Conservation (phyloP, 2,797 vertebrate species). For the Prunella strophiata region DNA sequence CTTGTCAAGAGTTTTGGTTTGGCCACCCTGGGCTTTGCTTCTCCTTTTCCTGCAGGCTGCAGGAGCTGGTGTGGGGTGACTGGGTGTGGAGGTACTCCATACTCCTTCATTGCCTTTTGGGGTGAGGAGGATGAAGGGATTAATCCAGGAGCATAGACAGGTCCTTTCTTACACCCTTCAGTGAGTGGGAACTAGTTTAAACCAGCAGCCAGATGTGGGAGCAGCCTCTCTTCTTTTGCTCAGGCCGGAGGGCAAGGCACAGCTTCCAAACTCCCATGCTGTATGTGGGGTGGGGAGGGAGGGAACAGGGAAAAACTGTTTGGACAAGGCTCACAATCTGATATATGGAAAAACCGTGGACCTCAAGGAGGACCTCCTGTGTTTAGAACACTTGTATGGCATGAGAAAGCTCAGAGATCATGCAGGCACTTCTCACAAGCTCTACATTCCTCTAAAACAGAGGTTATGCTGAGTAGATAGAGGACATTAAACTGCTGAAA, state of each 20-base stretch:
- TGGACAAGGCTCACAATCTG: background rate
- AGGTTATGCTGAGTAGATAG: background rate
- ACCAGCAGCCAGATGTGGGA: background rate
- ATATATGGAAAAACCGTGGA: background rate
- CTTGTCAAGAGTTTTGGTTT: background rate
- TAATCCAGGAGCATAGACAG: background rate
- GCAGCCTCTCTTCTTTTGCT: background rate
- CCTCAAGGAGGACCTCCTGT: background rate
- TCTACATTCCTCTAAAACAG: background rate
- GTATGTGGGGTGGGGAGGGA: rapidly evolving
- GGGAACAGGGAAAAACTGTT: background rate
- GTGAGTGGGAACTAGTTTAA: background rate
- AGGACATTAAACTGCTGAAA: background rate
- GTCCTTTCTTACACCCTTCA: background rate
- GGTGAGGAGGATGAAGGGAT: background rate
- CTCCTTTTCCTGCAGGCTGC: background rate
- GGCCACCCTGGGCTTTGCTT: background rate
- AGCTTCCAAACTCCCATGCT: background rate
- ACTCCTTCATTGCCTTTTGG: background rate
- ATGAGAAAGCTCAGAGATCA: background rate
- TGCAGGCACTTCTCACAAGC: background rate
- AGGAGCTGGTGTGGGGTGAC: background rate
- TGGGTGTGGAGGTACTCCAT: background rate
- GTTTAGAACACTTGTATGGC: background rate
- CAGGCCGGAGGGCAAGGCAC: background rate